These are phyloP conservation scores for Megastigmus dorsalis DNA, from an alignment of 2,888 invertebrate genomes.

Conservation along the genomic window DNA sequence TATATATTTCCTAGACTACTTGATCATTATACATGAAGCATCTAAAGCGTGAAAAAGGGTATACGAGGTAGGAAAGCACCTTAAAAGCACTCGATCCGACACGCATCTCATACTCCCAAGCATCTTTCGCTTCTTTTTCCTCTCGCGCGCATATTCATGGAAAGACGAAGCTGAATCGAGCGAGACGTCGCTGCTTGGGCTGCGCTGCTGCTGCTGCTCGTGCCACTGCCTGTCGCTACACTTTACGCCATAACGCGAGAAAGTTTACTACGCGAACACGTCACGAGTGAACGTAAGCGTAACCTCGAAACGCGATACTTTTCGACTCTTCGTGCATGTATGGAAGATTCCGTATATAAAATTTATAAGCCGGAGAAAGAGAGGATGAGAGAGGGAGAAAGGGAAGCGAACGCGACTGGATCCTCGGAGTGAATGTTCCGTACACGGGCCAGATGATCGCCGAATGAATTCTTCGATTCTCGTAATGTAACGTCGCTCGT, in stretches of 20 bases:
- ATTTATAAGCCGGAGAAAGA: conserved; percentile 1
- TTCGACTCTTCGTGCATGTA: conserved; percentile 22
- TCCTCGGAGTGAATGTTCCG: no score
- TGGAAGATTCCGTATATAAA: not conserved
- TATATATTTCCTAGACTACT: no score
- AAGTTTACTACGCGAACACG: conserved; percentile 32
- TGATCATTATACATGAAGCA: no score
- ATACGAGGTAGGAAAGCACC: conserved; percentile 30
- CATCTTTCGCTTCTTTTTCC: not conserved
- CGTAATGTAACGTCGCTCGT: not conserved
- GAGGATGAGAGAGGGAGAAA: not conserved
- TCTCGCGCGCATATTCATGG: not conserved
- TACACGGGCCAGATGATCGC: not conserved
- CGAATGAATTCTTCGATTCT: not conserved
- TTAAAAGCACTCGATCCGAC: conserved; percentile 29
- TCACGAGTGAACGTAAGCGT: conserved; percentile 36
- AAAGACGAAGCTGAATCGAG: conserved; percentile 11
- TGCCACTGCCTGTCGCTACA: not conserved
- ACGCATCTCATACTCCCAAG: no score
- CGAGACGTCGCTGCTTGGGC: not conserved
- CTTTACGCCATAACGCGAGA: conserved; percentile 6
- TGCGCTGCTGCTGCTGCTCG: conserved; percentile 1
- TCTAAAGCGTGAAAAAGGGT: no score
- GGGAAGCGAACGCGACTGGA: conserved; percentile 17
- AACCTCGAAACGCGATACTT: conserved; percentile 48